A percentile compares a stretch with the other conserved stretches of the same genome.
Conservation (phyloP, 37 sponge, comb jelly and placozoan species). For the Crambe crambe region DNA sequence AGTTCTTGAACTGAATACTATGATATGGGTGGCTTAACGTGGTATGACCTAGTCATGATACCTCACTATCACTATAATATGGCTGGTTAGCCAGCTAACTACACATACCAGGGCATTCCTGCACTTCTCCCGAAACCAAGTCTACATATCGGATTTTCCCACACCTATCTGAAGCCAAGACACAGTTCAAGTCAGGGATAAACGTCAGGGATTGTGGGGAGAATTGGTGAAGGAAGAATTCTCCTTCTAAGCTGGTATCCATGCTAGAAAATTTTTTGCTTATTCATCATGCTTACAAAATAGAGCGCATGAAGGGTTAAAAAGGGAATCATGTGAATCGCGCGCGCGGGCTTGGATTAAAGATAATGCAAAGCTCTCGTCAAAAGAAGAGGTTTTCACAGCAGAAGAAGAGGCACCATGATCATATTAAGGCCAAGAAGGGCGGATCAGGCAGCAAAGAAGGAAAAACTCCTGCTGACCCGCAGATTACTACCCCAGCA, state of each 20-base stretch:
- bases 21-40: too few species aligned
- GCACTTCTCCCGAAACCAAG: not conserved
- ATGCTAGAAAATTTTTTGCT: not conserved
- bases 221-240: slow-evolving; percentile 9
- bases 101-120: slow-evolving; percentile 1
- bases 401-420: slow-evolving; percentile 31
- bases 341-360: not conserved
- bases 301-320: not conserved
- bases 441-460: not conserved
- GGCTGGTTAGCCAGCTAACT: too few species aligned
- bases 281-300: not conserved
- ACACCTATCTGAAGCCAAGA: slow-evolving; percentile 16
- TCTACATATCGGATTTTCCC: slow-evolving; percentile 22
- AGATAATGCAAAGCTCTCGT: slow-evolving; percentile 10
- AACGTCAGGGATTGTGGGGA: slow-evolving; percentile 11
- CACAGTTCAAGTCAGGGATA: slow-evolving; percentile 16
- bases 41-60: too few species aligned
- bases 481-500: too few species aligned
- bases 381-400: slow-evolving; percentile 52
- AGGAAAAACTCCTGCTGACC: too few species aligned
- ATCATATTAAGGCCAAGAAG: slow-evolving; percentile 4
- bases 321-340: not conserved
- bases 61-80: too few species aligned
- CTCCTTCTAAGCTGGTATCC: slow-evolving; percentile 1
- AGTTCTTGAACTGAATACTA: too few species aligned